Evolutionary conservation across 2,113 vertebrate species (phyloP), one percentile per base, ranked within the genome.

Genomic region (Corythornis vintsioides): DNA sequence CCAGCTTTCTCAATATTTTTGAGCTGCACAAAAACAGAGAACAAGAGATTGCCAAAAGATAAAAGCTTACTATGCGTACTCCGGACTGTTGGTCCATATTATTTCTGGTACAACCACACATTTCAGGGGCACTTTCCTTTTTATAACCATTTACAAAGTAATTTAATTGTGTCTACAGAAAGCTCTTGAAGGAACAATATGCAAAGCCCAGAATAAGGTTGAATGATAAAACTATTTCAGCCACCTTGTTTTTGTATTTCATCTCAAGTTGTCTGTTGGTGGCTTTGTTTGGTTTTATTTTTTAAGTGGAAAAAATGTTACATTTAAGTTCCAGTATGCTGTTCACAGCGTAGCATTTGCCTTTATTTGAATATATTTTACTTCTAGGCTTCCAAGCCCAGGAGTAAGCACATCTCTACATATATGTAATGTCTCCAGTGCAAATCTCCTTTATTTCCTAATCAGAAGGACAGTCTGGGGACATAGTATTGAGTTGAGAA

Each of bases 401-500:
- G 35, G 17, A 57, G 21, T 18, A 4, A 42, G 13, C 33, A 79
- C 28, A 40, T 21, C 18, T 60, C 59, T 55, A 17, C 20, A 15
- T 3, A 14, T 5, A 29, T 29, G 5, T 52, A 28, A 31, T 4
- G 9, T 28, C 24, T 14, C 25, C 26, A 42, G 15, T 59, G 22
- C 10, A 67, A 45, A 26, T 63, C 57, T 19, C 28, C 17, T 19
- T 14, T 38, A 40, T 43, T 61, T 56, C 53, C 28, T 71, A 6
- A 7, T 2, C 55, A 76, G n/a, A 76, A 74, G 47, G 21, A 31
- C 12, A 15, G 20, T 7, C 9, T 42, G 43, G 8, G 11, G 5
- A 9, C 7, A 17, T 10, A 7, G 7, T 6, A 5, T 8, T 25
- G 48, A 69, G 7, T 10, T 29, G 6, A 26, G 10, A 75, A 0